phyloP scores from a whole-genome alignment of 2,797 vertebrate species.

The Muraenolepis orangiensis region DNA sequence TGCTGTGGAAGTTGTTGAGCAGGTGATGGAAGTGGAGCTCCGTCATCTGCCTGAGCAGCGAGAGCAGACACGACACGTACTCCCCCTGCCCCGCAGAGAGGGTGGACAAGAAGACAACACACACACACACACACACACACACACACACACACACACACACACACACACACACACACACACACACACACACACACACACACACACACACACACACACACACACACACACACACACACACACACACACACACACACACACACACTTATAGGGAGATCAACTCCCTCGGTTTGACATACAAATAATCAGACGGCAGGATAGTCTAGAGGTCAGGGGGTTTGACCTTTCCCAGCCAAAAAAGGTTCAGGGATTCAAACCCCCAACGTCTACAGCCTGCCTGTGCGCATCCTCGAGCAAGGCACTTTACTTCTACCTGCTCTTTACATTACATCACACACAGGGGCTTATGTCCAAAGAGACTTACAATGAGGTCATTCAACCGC shows the following conservation, averaged over 20 bases:
- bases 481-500: too few relatives aligned
- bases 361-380: background rate
- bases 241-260: conserved; percentile 7
- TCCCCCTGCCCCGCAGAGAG: conserved; percentile 80
- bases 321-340: too few relatives aligned
- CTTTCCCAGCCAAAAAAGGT: background rate
- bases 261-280: conserved; percentile 11
- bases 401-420: background rate
- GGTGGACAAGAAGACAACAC: background rate
- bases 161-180: conserved; percentile 14
- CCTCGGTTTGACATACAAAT: conserved; percentile 8
- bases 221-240: conserved; percentile 3
- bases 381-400: background rate
- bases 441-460: too few relatives aligned
- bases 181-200: conserved; percentile 8
- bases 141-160: conserved; percentile 1
- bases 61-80: conserved; percentile 97
- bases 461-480: too few relatives aligned
- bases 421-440: background rate
- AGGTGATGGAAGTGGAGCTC: conserved; percentile 97
- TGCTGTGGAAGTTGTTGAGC: conserved; percentile 98
- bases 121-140: conserved; percentile 5
- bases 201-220: conserved; percentile 7
- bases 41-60: conserved; percentile 95
- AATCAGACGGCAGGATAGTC: too few relatives aligned